Conservation (phyloP, 1,140 invertebrate genomes). For the Tetramorium alpestre region DNA sequence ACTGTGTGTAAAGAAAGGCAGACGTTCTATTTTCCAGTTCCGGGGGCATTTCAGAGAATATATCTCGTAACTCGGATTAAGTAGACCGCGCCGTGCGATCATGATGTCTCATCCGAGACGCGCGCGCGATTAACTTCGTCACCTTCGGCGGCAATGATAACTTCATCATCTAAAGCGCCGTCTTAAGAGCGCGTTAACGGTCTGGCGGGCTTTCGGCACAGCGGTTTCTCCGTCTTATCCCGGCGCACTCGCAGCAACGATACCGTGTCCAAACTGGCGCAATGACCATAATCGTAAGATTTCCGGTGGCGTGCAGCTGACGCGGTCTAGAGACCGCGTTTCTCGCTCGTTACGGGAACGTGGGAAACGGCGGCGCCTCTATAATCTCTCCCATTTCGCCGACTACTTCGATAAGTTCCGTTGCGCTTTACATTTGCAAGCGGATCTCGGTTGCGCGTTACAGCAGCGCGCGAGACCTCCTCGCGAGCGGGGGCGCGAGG, state of each 20-base stretch:
- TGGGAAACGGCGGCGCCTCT: neutral
- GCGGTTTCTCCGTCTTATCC: neutral
- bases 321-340: neutral
- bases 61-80: neutral
- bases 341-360: neutral
- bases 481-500: too few relatives aligned
- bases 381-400: constrained; percentile 8
- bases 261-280: constrained; percentile 36
- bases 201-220: too few relatives aligned
- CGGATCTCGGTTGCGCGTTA: neutral
- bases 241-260: neutral
- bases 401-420: constrained; percentile 41
- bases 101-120: constrained; percentile 19
- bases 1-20: neutral
- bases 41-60: constrained; percentile 10
- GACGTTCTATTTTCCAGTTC: constrained; percentile 12
- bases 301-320: neutral
- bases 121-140: constrained; percentile 52
- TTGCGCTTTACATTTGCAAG: constrained; percentile 21
- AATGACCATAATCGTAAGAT: constrained; percentile 47
- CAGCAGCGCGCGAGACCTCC: neutral
- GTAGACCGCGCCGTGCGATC: neutral
- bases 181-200: constrained; percentile 16
- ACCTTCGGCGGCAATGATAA: constrained; percentile 33
- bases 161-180: constrained; percentile 27